These are phyloP conservation scores for Petrocephalus zakoni DNA, from an alignment of 2,113 vertebrate species.

Conservation along the genomic window DNA sequence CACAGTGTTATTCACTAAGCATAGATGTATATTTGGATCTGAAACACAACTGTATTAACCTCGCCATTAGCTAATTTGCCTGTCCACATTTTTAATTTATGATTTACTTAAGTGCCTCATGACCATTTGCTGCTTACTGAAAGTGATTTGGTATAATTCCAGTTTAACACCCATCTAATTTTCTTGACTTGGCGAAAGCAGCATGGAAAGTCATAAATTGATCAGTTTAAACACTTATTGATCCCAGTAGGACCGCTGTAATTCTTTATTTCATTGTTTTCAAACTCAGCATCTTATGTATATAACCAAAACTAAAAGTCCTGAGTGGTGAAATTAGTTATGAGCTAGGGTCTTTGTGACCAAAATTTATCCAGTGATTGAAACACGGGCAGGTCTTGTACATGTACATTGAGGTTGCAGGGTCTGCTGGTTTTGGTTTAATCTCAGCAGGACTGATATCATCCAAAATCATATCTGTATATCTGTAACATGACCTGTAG, in stretches of 20 bases:
- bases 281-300: neutral
- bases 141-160: constrained; percentile 3
- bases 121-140: neutral
- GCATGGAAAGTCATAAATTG: neutral
- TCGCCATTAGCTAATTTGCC: constrained; percentile 43
- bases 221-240: neutral
- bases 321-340: neutral
- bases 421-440: neutral
- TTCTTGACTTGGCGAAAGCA: neutral
- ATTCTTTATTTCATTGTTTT: neutral
- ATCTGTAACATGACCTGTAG: too few relatives aligned
- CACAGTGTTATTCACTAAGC: constrained; percentile 13
- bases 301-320: neutral
- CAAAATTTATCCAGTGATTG: neutral
- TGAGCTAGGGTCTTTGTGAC: neutral
- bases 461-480: too few relatives aligned
- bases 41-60: constrained; percentile 27
- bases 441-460: neutral
- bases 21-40: neutral
- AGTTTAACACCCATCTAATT: neutral
- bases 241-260: neutral
- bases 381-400: neutral
- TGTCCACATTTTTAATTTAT: constrained; percentile 34
- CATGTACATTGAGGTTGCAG: neutral
- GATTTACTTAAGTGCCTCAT: constrained; percentile 18